Evolutionary conservation across 2,888 invertebrate genomes (phyloP), one percentile per base, ranked within the genome.

Genomic region (Rhodophaea formosa): DNA sequence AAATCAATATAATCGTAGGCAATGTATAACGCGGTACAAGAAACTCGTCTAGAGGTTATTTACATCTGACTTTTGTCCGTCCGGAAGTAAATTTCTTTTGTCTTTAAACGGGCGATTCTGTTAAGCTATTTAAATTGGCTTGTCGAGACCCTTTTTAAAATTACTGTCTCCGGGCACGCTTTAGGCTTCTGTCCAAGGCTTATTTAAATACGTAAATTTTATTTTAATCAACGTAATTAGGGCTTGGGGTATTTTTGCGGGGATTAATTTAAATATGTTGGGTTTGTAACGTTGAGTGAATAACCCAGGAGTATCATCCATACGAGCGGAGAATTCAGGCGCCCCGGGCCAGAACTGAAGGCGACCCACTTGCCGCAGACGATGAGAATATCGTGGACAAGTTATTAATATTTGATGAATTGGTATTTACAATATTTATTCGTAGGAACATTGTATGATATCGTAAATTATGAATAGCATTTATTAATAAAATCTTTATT

Each of bases 41-140:
- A 67, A 68, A 72, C 74, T 73, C 71, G 72, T 69, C 76, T 79
- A 82, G 80, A 89, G 88, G 90, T 90, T 91, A 79, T 90, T 91
- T 86, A 90, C 89, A 88, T 88, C 87, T 89, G 89, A 89, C 90
- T 90, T 90, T 89, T 80, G 80, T 80, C 74, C 82, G 79, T 72
- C 73, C 89, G 90, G 90, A 91, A 91, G 90, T 87, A 74, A 79
- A 77, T 79, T 79, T 72, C 77, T 80, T 80, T 82, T 82, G 82
- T 87, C 81, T 77, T 80, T 82, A 84, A 72, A 74, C 74, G 77
- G 82, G 75, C 59, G 68, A 76, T 76, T 75, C 71, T 67, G 62
- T 52, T 55, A 59, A 58, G 12, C 16, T 47, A 45, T 55, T 44
- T 55, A 55, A 55, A 55, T 55, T 55, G 44, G 12, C 32, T 55